These are phyloP conservation scores for Callospermophilus lateralis DNA, from an alignment of 2,113 vertebrate species.

Conservation along the genomic window DNA sequence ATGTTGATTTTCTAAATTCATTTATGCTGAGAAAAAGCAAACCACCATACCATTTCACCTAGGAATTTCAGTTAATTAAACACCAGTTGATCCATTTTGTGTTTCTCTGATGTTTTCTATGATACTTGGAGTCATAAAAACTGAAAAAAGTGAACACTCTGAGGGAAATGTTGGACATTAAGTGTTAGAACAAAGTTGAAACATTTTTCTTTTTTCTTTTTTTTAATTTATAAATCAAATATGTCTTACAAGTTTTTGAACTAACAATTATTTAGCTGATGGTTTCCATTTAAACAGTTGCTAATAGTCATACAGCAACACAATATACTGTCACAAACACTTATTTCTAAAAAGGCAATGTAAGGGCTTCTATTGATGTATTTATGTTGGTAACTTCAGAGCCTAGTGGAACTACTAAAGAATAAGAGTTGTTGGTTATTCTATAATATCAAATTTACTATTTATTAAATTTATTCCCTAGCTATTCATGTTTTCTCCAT, in stretches of 20 bases:
- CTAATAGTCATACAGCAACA: background rate
- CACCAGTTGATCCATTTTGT: constrained; percentile 34
- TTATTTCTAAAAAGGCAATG: background rate
- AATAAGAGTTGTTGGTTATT: background rate
- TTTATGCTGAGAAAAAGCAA: background rate
- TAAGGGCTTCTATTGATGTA: background rate
- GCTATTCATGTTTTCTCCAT: background rate
- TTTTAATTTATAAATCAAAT: background rate
- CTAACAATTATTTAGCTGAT: background rate
- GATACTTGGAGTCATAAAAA: background rate
- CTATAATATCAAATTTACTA: background rate
- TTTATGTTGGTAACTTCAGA: background rate
- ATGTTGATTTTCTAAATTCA: constrained; percentile 31
- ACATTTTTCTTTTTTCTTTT: background rate
- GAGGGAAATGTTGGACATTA: background rate
- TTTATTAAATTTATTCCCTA: background rate
- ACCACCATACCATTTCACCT: background rate
- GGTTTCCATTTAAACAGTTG: background rate
- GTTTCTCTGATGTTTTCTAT: accelerated
- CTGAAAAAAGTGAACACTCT: background rate
- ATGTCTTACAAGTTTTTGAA: background rate
- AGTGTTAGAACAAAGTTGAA: background rate
- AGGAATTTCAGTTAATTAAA: constrained; percentile 60
- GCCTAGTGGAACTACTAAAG: background rate
- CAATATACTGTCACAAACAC: background rate